Percentiles rank a stretch among this genome's conserved stretches.
Conservation (phyloP, 2,888 invertebrate species). For the Chromoteleia sp. region DNA sequence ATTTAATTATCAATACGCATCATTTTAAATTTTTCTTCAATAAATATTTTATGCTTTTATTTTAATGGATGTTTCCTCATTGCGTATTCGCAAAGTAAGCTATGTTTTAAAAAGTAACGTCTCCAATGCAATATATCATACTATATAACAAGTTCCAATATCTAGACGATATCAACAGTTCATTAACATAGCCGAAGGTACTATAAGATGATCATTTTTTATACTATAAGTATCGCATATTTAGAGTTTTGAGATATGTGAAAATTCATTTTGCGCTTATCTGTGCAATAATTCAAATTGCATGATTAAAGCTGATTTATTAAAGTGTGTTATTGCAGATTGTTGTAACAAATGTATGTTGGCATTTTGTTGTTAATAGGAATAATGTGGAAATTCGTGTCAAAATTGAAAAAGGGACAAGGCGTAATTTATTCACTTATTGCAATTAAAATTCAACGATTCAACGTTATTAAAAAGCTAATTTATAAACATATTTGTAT, state of each 20-base stretch:
- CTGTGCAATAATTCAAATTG: slow-evolving; percentile 16
- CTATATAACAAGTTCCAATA: slow-evolving; percentile 33
- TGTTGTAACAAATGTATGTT: slow-evolving; percentile 1
- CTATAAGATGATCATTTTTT: slow-evolving; percentile 27
- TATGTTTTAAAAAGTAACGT: slow-evolving; percentile 2
- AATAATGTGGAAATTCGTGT: slow-evolving; percentile 6
- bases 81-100: background rate
- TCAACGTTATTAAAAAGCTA: no score
- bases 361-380: slow-evolving; percentile 2
- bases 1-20: background rate
- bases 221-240: slow-evolving; percentile 3
- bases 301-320: slow-evolving; percentile 14
- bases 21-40: background rate
- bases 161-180: slow-evolving; percentile 29
- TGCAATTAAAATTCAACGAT: background rate
- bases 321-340: background rate
- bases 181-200: slow-evolving; percentile 44
- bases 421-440: background rate
- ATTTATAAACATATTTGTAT: no score
- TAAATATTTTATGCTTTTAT: background rate
- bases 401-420: background rate
- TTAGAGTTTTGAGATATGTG: slow-evolving; percentile 9
- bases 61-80: background rate
- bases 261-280: slow-evolving; percentile 31
- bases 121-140: slow-evolving; percentile 24